Evolutionary conservation across 2,888 invertebrate genomes (phyloP).

Genomic region (Norana najaformis): DNA sequence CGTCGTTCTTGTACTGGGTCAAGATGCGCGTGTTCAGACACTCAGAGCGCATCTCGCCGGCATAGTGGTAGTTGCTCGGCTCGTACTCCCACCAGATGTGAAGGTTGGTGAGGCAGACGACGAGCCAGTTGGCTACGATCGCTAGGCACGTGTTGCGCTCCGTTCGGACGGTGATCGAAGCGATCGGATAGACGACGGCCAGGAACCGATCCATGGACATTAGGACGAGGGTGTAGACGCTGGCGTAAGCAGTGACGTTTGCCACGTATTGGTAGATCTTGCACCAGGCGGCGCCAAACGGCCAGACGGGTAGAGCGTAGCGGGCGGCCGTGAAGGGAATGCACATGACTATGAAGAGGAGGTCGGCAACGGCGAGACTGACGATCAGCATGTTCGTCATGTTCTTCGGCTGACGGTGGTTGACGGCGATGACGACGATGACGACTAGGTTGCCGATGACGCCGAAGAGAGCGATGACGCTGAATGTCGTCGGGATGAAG

Average conservation of each 20-base stretch:
- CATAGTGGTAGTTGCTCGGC: background rate
- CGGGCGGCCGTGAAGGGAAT: constrained; percentile 86
- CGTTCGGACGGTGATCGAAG: constrained; percentile 67
- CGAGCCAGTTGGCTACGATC: background rate
- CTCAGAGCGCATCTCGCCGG: background rate
- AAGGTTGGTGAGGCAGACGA: background rate
- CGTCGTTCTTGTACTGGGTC: background rate
- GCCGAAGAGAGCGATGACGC: constrained; percentile 82
- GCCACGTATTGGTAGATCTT: constrained; percentile 87
- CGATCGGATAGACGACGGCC: constrained; percentile 89
- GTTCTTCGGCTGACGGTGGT: constrained; percentile 69
- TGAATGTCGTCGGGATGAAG: constrained; percentile 72
- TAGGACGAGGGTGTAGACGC: constrained; percentile 87
- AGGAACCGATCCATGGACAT: constrained; percentile 89
- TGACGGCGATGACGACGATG: constrained; percentile 84
- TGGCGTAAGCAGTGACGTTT: constrained; percentile 88
- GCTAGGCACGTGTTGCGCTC: background rate
- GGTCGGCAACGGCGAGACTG: constrained; percentile 84
- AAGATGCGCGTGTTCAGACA: constrained; percentile 10
- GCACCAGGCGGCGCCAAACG: constrained; percentile 19
- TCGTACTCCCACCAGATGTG: constrained; percentile 8
- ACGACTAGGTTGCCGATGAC: constrained; percentile 85
- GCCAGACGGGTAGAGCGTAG: constrained; percentile 4
- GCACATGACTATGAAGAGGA: constrained; percentile 87
- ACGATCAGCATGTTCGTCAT: constrained; percentile 89